A percentile compares a stretch with the other conserved stretches of the same genome.
These are phyloP conservation scores for Diploscapter pachys DNA, from an alignment of 1,140 invertebrate genomes.

Conservation along the genomic window DNA sequence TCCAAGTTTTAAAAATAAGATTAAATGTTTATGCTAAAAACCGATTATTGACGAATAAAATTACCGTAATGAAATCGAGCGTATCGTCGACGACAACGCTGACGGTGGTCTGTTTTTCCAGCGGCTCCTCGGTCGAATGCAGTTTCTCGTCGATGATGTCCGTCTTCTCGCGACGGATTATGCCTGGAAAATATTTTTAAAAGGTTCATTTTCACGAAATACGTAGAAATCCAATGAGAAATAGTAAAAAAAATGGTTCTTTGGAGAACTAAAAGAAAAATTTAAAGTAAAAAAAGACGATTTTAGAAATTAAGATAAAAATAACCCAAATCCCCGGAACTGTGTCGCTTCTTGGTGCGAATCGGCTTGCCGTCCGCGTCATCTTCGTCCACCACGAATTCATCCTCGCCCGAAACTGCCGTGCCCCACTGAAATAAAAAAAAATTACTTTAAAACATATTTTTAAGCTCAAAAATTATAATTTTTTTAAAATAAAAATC, in stretches of 20 bases:
- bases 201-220: neutral
- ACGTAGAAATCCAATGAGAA: too few species aligned
- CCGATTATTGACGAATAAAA: neutral
- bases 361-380: neutral
- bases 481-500: neutral
- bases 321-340: neutral
- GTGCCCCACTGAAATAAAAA: neutral
- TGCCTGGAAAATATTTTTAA: slow-evolving; percentile 18
- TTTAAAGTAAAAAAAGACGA: neutral
- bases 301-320: too few species aligned
- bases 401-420: too few species aligned
- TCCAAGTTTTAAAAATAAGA: neutral
- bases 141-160: slow-evolving; percentile 37
- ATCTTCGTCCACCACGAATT: too few species aligned
- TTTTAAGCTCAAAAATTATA: neutral
- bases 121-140: slow-evolving; percentile 23
- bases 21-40: neutral
- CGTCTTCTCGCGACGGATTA: slow-evolving; percentile 38
- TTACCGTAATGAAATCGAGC: slow-evolving; percentile 40
- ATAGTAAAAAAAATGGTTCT: slow-evolving; percentile 10
- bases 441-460: neutral
- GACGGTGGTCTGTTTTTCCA: slow-evolving; percentile 32
- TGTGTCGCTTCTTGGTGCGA: neutral
- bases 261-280: slow-evolving; percentile 1
- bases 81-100: slow-evolving; percentile 40